Evolutionary conservation across 2,113 vertebrate genomes (phyloP).

Genomic region (Misgurnus mizolepis): DNA sequence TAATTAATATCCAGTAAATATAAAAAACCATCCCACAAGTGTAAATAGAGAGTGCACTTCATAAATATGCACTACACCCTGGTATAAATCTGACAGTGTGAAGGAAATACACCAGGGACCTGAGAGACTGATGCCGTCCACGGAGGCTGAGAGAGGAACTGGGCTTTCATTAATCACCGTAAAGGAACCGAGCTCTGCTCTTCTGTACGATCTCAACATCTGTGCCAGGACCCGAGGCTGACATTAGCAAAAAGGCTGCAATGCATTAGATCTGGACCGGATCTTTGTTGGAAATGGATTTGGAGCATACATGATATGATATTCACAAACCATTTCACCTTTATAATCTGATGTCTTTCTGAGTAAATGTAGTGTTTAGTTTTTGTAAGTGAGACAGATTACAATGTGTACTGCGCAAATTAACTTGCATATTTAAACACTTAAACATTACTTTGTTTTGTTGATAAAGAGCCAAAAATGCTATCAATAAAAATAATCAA

Average conservation of each 20-base stretch:
- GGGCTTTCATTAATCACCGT: constrained; percentile 53
- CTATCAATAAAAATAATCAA: too few relatives aligned
- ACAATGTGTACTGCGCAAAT: too few relatives aligned
- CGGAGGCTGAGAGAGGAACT: constrained; percentile 45
- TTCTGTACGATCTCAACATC: constrained; percentile 44
- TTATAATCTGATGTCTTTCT: too few relatives aligned
- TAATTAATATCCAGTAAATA: constrained; percentile 47
- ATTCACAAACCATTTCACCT: too few relatives aligned
- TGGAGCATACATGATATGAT: too few relatives aligned
- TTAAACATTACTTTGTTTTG: too few relatives aligned
- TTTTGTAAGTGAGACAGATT: too few relatives aligned
- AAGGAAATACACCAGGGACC: constrained; percentile 47
- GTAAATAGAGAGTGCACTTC: constrained; percentile 44
- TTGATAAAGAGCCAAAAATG: too few relatives aligned
- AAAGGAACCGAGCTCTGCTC: constrained; percentile 46
- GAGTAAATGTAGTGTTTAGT: too few relatives aligned
- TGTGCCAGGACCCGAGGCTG: constrained; percentile 51
- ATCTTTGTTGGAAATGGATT: background rate
- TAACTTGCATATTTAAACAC: too few relatives aligned
- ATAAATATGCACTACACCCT: constrained; percentile 46
- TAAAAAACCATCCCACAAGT: constrained; percentile 43
- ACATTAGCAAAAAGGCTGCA: constrained; percentile 43
- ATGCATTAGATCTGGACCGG: constrained; percentile 37
- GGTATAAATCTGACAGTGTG: constrained; percentile 48
- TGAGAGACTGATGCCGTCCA: constrained; percentile 37